Percentiles rank a stretch among this genome's conserved stretches.
Evolutionary conservation across 2,888 invertebrate genomes (phyloP).

Genomic region (Rotaria sp.): DNA sequence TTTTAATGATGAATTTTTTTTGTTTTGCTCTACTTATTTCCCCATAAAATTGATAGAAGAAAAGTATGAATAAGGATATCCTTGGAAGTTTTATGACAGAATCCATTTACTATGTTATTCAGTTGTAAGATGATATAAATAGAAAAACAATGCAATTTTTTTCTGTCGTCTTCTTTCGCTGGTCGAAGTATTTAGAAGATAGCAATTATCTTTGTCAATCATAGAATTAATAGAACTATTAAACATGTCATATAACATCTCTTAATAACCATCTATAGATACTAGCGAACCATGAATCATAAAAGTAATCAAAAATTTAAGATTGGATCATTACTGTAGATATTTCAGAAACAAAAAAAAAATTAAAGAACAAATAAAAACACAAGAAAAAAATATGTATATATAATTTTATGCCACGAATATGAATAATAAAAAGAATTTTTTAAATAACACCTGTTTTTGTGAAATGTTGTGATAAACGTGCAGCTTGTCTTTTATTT

Average conservation of each 20-base stretch:
- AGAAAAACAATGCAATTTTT: neutral
- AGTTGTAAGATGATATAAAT: neutral
- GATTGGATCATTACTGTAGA: neutral
- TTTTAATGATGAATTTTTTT: neutral
- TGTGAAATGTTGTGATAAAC: neutral
- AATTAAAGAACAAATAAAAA: neutral
- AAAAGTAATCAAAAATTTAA: neutral
- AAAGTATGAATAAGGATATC: neutral
- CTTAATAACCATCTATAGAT: neutral
- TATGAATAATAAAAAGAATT: neutral
- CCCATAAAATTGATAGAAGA: neutral
- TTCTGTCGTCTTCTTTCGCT: neutral
- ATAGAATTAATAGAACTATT: neutral
- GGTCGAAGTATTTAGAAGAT: neutral
- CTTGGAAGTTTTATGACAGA: neutral
- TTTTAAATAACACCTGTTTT: neutral
- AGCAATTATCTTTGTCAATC: neutral
- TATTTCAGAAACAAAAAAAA: neutral
- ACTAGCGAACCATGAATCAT: neutral
- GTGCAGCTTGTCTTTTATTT: neutral
- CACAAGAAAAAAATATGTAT: neutral
- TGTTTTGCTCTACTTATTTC: neutral
- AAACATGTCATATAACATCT: neutral
- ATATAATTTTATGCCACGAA: neutral
- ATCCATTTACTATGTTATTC: neutral